phyloP scores from a whole-genome alignment of 2,113 vertebrate species.

The Vulpes vulpes region DNA sequence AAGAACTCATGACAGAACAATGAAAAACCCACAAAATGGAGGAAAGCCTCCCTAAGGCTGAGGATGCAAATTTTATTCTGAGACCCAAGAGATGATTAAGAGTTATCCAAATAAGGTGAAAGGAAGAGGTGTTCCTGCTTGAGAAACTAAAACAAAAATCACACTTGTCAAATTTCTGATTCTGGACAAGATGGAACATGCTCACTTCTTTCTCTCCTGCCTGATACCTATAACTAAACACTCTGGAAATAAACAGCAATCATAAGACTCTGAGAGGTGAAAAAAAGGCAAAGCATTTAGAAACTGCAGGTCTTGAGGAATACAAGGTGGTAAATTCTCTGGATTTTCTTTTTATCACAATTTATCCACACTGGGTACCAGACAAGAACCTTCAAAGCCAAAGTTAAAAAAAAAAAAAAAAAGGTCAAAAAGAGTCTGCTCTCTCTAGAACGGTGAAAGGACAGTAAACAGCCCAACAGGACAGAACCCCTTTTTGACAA shows the following conservation, averaged over 20 bases:
- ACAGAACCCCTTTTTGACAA: background rate
- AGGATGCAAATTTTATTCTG: constrained; percentile 23
- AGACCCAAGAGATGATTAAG: constrained; percentile 1
- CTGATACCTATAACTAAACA: background rate
- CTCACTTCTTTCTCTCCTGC: background rate
- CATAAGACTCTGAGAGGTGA: background rate
- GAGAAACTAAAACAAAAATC: background rate
- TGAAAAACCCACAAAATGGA: background rate
- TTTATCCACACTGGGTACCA: background rate
- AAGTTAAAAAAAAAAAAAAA: background rate
- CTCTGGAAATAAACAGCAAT: background rate
- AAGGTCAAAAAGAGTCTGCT: background rate
- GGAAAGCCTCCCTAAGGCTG: background rate
- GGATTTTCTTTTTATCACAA: background rate
- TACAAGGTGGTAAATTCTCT: background rate
- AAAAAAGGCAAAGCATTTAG: background rate
- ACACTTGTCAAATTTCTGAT: background rate
- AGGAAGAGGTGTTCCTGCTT: background rate
- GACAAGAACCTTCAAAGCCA: background rate
- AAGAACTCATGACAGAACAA: background rate
- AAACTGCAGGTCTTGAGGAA: background rate
- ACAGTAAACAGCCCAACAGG: background rate
- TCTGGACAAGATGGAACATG: background rate
- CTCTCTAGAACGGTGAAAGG: background rate
- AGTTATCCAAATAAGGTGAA: background rate